phyloP scores from a whole-genome alignment of 1,140 invertebrate species.

The Temnothorax nylanderi region DNA sequence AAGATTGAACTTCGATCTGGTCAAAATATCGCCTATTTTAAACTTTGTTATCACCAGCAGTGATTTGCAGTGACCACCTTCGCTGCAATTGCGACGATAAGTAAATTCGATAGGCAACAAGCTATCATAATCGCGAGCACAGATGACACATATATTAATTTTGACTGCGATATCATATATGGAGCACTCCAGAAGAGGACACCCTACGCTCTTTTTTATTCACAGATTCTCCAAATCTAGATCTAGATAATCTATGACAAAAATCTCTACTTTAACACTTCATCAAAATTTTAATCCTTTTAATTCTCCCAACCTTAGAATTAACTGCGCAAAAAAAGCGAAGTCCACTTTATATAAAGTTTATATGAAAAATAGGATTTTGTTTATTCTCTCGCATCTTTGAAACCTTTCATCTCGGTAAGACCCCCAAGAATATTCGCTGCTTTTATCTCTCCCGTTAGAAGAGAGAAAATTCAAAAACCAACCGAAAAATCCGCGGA shows the following conservation, averaged over 20 bases:
- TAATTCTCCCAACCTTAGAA: neutral
- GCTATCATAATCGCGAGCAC: neutral
- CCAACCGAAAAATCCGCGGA: neutral
- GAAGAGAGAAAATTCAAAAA: neutral
- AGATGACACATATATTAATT: neutral
- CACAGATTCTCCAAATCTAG: neutral
- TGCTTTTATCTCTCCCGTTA: neutral
- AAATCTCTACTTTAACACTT: neutral
- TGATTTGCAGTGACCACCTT: neutral
- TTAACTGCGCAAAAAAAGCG: neutral
- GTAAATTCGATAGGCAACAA: constrained; percentile 20
- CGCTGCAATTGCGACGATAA: neutral
- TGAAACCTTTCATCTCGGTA: neutral
- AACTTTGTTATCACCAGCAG: constrained; percentile 5
- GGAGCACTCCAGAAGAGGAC: neutral
- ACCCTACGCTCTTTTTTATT: neutral
- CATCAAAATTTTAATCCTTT: neutral
- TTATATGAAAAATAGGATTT: neutral
- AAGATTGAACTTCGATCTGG: constrained; percentile 7
- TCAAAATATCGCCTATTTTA: constrained; percentile 15
- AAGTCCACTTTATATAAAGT: neutral
- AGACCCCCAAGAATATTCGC: neutral
- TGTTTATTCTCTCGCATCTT: too few species aligned
- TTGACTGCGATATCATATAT: neutral
- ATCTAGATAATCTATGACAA: neutral